Evolutionary conservation across 2,113 vertebrate species (phyloP).

Genomic region (Rhadina sibilatrix): DNA sequence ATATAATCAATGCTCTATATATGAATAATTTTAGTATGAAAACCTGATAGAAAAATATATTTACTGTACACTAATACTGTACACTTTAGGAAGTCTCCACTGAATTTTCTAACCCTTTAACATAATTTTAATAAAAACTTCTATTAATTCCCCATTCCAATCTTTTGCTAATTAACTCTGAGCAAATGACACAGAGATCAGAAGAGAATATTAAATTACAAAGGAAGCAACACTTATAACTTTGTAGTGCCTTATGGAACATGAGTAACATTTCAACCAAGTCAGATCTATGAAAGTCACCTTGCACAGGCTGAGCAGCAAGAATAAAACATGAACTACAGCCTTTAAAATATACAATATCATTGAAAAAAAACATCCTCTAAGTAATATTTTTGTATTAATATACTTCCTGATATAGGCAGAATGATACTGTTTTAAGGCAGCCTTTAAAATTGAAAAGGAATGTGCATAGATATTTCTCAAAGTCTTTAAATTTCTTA

Average conservation of each 20-base stretch:
- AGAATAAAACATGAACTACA: not conserved
- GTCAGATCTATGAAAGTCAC: not conserved
- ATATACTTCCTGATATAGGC: not conserved
- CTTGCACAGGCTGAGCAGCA: not conserved
- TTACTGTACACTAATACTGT: not conserved
- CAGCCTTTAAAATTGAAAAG: not conserved
- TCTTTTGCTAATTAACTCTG: constrained; percentile 58
- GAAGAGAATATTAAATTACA: constrained; percentile 59
- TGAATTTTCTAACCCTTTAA: constrained; percentile 16
- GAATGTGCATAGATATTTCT: not conserved
- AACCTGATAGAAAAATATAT: constrained; percentile 17
- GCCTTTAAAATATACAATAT: not conserved
- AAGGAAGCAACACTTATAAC: constrained; percentile 18
- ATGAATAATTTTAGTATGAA: constrained; percentile 20
- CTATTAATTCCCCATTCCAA: constrained; percentile 6
- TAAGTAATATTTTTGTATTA: not conserved
- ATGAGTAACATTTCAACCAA: not conserved
- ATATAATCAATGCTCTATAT: not conserved
- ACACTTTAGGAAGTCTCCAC: not conserved
- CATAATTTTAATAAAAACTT: constrained; percentile 52
- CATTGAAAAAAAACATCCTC: not conserved
- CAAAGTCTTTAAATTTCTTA: not conserved
- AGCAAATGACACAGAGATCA: constrained; percentile 45
- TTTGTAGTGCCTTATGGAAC: constrained; percentile 24
- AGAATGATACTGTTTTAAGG: not conserved